These are phyloP conservation scores for Chitala chitala DNA, from an alignment of 2,113 vertebrate species.

Conservation along the genomic window DNA sequence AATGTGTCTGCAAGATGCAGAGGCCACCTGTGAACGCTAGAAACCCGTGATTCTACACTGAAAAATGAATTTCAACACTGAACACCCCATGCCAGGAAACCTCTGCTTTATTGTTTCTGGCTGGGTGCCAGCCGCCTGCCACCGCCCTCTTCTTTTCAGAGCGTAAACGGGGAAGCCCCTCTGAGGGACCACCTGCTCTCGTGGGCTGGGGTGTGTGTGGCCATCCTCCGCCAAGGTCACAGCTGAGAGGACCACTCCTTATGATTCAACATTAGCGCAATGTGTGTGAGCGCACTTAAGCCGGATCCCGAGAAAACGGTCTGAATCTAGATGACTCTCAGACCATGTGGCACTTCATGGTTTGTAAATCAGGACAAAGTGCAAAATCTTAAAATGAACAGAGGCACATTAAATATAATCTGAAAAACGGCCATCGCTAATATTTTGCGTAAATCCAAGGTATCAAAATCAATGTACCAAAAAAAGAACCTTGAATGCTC, in stretches of 20 bases:
- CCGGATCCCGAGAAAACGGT: not conserved
- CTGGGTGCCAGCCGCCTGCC: no score
- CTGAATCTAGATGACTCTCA: not conserved
- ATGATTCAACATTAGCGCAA: not conserved
- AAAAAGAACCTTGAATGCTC: no score
- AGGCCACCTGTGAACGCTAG: slow-evolving; percentile 3
- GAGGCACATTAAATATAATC: not conserved
- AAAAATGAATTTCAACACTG: not conserved
- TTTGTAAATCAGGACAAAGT: not conserved
- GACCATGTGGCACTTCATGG: not conserved
- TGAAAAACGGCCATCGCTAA: not conserved
- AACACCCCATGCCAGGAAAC: not conserved
- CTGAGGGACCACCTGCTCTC: not conserved
- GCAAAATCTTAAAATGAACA: not conserved
- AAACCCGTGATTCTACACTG: not conserved
- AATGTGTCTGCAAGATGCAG: slow-evolving; percentile 46
- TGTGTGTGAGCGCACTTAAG: not conserved
- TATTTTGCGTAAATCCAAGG: not conserved
- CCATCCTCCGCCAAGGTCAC: not conserved
- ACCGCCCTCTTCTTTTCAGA: no score
- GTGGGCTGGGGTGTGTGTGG: not conserved
- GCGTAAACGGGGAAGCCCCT: not conserved
- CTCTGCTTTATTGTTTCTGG: not conserved
- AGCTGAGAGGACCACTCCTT: not conserved
- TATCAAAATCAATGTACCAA: not conserved